Evolutionary conservation across 2,797 vertebrate genomes (phyloP).

Genomic region (Sphenodon punctatus): DNA sequence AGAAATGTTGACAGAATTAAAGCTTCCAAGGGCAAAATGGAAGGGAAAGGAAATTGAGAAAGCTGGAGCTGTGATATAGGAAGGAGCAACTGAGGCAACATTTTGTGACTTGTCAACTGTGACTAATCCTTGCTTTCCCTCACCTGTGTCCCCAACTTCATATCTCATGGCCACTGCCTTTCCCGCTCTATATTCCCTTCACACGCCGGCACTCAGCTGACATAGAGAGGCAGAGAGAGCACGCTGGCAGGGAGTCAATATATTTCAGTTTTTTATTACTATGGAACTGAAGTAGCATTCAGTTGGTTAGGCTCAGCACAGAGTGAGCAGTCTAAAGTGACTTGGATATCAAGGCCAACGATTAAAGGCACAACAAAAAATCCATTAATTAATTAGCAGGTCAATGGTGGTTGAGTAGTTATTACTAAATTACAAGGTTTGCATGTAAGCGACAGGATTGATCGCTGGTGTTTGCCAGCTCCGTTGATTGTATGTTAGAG

Average conservation of each 20-base stretch:
- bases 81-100: constrained; percentile 36
- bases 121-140: constrained; percentile 62
- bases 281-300: constrained; percentile 72
- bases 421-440: constrained; percentile 80
- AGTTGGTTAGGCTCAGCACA: constrained; percentile 69
- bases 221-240: constrained; percentile 50
- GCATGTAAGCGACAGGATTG: constrained; percentile 66
- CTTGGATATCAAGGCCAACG: constrained; percentile 68
- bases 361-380: constrained; percentile 75
- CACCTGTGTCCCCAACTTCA: constrained; percentile 65
- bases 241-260: constrained; percentile 78
- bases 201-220: constrained; percentile 55
- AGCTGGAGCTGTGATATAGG: background rate
- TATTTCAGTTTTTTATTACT: constrained; percentile 81
- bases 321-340: constrained; percentile 73
- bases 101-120: constrained; percentile 49
- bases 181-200: constrained; percentile 67
- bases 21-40: background rate
- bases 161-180: constrained; percentile 48
- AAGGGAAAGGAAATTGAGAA: background rate
- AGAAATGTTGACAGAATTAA: background rate
- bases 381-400: constrained; percentile 80
- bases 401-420: constrained; percentile 75
- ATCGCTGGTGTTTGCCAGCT: constrained; percentile 50
- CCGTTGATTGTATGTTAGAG: constrained; percentile 35